These are phyloP conservation scores for Cephus nigrinus DNA, from an alignment of 2,888 invertebrate species.

Conservation along the genomic window DNA sequence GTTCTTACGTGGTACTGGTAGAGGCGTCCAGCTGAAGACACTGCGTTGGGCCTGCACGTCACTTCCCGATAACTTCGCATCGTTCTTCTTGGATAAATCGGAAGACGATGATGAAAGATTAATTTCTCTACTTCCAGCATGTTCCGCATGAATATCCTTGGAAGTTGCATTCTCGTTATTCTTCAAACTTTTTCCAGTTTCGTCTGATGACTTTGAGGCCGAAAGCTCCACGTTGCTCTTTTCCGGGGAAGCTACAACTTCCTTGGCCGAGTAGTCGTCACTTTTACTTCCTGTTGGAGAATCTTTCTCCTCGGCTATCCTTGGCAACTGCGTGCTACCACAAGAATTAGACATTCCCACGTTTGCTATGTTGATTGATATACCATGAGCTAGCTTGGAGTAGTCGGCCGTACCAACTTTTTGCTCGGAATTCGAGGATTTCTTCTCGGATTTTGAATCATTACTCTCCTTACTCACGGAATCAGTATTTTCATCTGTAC, in stretches of 20 bases:
- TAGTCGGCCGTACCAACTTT: conserved; percentile 44
- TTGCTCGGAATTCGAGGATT: conserved; percentile 43
- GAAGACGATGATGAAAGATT: not conserved
- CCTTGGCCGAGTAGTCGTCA: conserved; percentile 51
- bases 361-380: conserved; percentile 60
- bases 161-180: not conserved
- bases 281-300: conserved; percentile 75
- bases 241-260: conserved; percentile 20
- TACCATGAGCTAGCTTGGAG: conserved; percentile 55
- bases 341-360: conserved; percentile 55
- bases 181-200: not conserved
- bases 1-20: not conserved
- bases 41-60: not conserved
- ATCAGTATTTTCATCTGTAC: conserved; percentile 29
- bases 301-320: conserved; percentile 90
- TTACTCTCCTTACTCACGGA: conserved; percentile 18
- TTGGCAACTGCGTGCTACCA: conserved; percentile 72
- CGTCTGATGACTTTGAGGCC: not conserved
- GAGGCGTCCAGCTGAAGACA: not conserved
- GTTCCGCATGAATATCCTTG: not conserved
- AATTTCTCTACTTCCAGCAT: not conserved
- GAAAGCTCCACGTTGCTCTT: not conserved
- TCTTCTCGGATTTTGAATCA: conserved; percentile 35
- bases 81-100: not conserved
- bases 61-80: not conserved